Evolutionary conservation across 1,140 invertebrate genomes (phyloP), one percentile per base, ranked within the genome.

Genomic region (Antheraea mylitta): DNA sequence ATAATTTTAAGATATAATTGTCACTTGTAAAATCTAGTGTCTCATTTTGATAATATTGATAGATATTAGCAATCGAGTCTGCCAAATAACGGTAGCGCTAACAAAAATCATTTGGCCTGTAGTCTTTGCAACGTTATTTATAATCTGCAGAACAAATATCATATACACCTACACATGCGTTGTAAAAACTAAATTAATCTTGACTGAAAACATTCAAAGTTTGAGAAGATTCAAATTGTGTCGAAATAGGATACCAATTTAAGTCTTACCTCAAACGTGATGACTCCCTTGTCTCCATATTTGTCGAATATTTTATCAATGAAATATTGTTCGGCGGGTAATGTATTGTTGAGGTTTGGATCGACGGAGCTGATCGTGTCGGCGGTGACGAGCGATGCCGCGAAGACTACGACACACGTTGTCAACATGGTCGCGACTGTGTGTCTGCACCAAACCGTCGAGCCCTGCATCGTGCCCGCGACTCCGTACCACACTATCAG

Each of bases 221-320:
- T 16, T 53, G 10, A 53, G 45, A 0, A 53, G 9, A 37, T 42
- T 64, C 30, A 64, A 36, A n/a, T n/a, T n/a, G 36, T n/a, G 18
- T 60, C 37, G 9, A 18, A 65, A 70, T 9, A 11, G 19, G 30
- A 30, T 36, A 61, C 10, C 19, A 30, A 61, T 59, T 30, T 59
- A 16, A 64, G 22, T 86, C 90, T 92, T 78, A 94, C 94, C 90
- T 95, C 94, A 79, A 94, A 95, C 36, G 92, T 93, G 72, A 95
- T 94, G 66, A 93, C 87, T 18, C 92, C 93, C 76, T 92, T 92
- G 68, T 92, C 92, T 64, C 94, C 94, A 76, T 95, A 95, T 77
- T 94, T 94, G 75, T 93, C 83, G 76, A 95, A 95, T 76, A 95
- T 94, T 72, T 93, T 87, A 64, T 92, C 79, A 68, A 93, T 92